phyloP scores from a whole-genome alignment of 2,888 invertebrate genomes.

The Liodrosophila aerea region DNA sequence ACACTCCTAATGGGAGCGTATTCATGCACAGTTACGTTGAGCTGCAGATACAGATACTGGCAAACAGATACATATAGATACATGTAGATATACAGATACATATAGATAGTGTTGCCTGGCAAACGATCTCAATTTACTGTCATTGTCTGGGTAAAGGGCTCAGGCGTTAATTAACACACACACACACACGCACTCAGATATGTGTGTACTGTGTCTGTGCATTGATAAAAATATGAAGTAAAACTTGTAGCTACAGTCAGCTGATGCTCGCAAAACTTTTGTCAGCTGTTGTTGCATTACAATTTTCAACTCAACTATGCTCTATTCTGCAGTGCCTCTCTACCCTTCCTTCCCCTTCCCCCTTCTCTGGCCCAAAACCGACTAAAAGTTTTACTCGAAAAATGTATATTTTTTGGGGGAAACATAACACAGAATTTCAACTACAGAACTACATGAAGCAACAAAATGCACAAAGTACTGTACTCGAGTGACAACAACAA shows the following conservation, averaged over 20 bases:
- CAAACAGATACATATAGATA: no score
- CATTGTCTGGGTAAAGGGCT: constrained; percentile 3
- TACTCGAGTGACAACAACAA: constrained; percentile 12
- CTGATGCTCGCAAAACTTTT: constrained; percentile 39
- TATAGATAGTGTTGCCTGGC: constrained; percentile 6
- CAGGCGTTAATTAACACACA: constrained; percentile 36
- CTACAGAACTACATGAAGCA: constrained; percentile 37
- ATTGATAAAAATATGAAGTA: constrained; percentile 2
- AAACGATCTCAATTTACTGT: constrained; percentile 23
- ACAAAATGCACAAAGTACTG: constrained; percentile 15
- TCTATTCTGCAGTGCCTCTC: constrained; percentile 40
- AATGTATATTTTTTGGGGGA: constrained; percentile 38
- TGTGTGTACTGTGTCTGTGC: neutral
- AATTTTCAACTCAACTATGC: constrained; percentile 58
- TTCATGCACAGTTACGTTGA: constrained; percentile 22
- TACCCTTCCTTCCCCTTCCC: no score
- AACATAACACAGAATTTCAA: constrained; percentile 51
- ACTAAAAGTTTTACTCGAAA: constrained; percentile 44
- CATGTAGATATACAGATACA: constrained; percentile 5
- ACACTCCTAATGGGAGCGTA: constrained; percentile 42
- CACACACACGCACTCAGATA: neutral
- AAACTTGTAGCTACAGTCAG: constrained; percentile 28
- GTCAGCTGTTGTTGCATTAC: constrained; percentile 47
- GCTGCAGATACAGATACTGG: constrained; percentile 20
- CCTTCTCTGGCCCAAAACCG: constrained; percentile 7